These are phyloP conservation scores for Urophycis tenuis DNA, from an alignment of 2,797 vertebrate genomes.

Conservation along the genomic window DNA sequence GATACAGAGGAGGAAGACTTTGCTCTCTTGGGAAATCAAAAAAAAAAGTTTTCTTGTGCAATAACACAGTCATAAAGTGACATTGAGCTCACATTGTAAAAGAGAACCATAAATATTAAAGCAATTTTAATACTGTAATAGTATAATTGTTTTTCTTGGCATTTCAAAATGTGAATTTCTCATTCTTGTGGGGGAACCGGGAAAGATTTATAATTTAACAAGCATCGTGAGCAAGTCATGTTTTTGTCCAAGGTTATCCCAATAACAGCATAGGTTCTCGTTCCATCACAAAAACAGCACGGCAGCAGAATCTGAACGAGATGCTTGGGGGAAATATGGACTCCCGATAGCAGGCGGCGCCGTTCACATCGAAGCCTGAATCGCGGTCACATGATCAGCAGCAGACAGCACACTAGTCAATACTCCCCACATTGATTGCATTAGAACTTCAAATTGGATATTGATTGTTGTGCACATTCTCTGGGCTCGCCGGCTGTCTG, in stretches of 20 bases:
- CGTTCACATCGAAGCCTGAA: neutral
- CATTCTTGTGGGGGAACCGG: neutral
- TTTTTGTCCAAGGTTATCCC: neutral
- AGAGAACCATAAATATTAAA: neutral
- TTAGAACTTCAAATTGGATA: conserved; percentile 48
- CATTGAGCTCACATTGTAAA: neutral
- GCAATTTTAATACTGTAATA: neutral
- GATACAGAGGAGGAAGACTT: neutral
- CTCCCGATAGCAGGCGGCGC: neutral
- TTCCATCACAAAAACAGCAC: neutral
- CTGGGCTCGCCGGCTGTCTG: conserved; percentile 11
- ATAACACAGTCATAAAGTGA: neutral
- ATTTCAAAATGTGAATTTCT: neutral
- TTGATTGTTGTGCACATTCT: conserved; percentile 35
- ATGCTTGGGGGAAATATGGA: neutral
- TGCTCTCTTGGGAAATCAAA: neutral
- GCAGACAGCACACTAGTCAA: conserved; percentile 8
- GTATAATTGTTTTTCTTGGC: too few relatives aligned
- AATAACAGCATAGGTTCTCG: neutral
- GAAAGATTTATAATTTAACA: neutral
- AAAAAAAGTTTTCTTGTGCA: neutral
- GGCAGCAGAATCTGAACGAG: too few relatives aligned
- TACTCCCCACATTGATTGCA: conserved; percentile 37
- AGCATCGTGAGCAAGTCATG: neutral
- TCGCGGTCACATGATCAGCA: neutral